These are phyloP conservation scores for Tangara arthus DNA, from an alignment of 2,797 vertebrate genomes.

Conservation along the genomic window DNA sequence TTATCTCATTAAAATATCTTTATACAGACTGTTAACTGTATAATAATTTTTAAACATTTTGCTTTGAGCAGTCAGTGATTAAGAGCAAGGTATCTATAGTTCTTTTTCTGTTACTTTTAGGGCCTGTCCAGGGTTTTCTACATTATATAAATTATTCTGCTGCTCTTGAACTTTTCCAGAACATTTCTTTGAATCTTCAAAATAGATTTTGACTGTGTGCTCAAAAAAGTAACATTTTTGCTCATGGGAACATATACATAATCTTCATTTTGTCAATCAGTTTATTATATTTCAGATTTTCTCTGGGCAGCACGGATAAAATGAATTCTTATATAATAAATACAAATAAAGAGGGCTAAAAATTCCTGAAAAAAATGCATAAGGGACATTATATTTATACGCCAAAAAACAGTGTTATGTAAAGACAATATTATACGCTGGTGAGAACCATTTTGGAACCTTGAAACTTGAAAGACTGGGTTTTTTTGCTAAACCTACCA, in stretches of 20 bases:
- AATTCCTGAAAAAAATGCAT: not conserved
- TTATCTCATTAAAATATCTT: not conserved
- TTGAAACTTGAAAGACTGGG: not conserved
- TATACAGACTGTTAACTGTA: not conserved
- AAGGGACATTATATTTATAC: not conserved
- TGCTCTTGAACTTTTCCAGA: not conserved
- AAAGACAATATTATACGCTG: not conserved
- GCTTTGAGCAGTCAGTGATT: slow-evolving; percentile 9
- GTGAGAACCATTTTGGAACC: not conserved
- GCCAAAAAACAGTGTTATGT: not conserved
- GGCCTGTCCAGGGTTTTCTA: not conserved
- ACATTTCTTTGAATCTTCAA: not conserved
- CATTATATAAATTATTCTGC: slow-evolving; percentile 30
- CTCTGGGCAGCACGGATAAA: not conserved
- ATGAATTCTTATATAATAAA: not conserved
- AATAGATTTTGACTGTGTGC: not conserved
- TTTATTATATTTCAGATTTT: slow-evolving; percentile 40
- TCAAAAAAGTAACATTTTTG: not conserved
- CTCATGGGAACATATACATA: not conserved
- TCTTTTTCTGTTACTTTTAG: slow-evolving; percentile 43
- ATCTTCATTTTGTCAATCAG: slow-evolving; percentile 4
- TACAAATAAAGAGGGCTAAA: not conserved
- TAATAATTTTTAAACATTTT: not conserved
- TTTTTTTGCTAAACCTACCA: not conserved
- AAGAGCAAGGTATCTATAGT: not conserved